Conservation (phyloP, 2,888 invertebrate species). For the Melieria omissa region DNA sequence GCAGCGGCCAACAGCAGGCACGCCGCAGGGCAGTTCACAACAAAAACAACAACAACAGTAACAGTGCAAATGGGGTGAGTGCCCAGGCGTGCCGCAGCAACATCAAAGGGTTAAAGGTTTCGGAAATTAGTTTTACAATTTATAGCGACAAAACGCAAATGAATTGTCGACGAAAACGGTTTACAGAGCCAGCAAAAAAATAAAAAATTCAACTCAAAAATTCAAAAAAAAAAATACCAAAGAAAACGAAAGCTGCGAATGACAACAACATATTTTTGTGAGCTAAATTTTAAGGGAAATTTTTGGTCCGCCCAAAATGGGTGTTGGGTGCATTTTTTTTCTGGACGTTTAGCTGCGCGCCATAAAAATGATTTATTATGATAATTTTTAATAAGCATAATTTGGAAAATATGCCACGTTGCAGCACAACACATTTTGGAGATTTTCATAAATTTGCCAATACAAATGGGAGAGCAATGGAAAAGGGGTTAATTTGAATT, state of each 20-base stretch:
- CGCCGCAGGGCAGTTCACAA: background rate
- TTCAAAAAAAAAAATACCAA: background rate
- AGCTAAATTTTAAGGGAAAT: conserved; percentile 18
- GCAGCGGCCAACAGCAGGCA: background rate
- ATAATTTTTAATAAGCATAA: conserved; percentile 56
- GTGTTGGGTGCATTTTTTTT: background rate
- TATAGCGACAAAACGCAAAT: conserved; percentile 49
- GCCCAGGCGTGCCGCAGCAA: conserved; percentile 14
- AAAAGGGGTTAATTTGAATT: too few relatives aligned
- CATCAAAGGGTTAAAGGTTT: conserved; percentile 44
- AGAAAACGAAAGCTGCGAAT: too few relatives aligned
- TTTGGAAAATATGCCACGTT: conserved; percentile 45
- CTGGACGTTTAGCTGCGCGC: conserved; percentile 15
- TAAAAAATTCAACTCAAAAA: conserved; percentile 11
- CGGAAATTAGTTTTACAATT: conserved; percentile 63
- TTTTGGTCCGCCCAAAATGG: background rate
- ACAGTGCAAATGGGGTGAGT: conserved; percentile 33
- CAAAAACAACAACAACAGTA: too few relatives aligned
- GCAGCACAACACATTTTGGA: too few relatives aligned
- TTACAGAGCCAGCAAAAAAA: background rate
- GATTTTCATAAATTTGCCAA: too few relatives aligned
- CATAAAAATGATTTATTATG: conserved; percentile 63
- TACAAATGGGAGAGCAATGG: too few relatives aligned
- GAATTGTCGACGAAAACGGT: conserved; percentile 9
- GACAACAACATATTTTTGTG: too few relatives aligned